Evolutionary conservation across 2,888 invertebrate species (phyloP), one percentile per base, ranked within the genome.

Genomic region (Plebejus anna): DNA sequence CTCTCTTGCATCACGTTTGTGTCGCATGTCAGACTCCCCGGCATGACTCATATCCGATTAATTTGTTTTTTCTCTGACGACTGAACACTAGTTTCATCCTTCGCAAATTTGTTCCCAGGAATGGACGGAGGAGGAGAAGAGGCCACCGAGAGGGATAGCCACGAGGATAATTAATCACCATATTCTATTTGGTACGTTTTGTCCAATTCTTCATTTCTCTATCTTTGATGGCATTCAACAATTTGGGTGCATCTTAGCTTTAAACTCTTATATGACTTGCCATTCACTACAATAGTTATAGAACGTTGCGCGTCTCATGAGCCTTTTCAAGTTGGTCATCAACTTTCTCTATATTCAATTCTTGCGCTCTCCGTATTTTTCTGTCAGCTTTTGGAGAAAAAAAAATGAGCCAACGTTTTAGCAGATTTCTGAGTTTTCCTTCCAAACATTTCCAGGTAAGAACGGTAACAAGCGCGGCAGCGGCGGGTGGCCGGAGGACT

Each of bases 151-250:
- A 81, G 94, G 94, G 82, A 94, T 94, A 85, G 94, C 94, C 78
- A 94, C 94, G 84, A 93, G 94, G 87, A 94, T 94, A 81, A 94
- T 94, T 85, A 94, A 94, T 84, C 94, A 94, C 83, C 94, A 94
- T 83, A 94, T 94, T 81, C 90, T 94, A 79, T 94, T 94, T 88
- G 94, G 94, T 94, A 87, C 82, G 83, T 77, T 57, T n/a, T 59
- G 59, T 59, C 2, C 11, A 57, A 32, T 66, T 70, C 16, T 61
- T 47, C 2, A 47, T 47, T 2, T 47, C 9, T 47, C 47, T 47
- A 47, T 47, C 47, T 47, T 47, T 9, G 47, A 47, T 47, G 47
- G 47, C 47, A 9, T 47, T 47, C 9, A 47, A 47, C 2, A 11
- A 55, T 55, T 16, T 55, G 4, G 55, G 55, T 55, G 55, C 16